Base-by-base conservation (phyloP, 2,113 vertebrate genomes). In the Furnarius figulus region DNA sequence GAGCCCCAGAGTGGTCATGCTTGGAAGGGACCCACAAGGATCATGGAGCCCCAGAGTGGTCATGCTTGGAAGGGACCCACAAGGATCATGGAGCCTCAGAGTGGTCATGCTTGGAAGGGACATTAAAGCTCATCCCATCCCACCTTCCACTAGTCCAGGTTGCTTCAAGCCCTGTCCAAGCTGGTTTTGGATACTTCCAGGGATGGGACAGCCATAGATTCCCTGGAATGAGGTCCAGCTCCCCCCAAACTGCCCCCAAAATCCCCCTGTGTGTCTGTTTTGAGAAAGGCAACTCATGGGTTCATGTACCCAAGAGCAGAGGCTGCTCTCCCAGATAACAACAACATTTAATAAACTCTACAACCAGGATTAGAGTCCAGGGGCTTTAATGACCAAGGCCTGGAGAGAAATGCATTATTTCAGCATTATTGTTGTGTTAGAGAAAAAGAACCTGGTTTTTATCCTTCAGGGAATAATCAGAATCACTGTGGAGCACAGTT, bases 61-160 rank as follows among this genome's bases (percentile, higher is more conserved):
- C 47, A 49, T 23, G 47, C 47, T 49, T 25, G 49, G 49, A 49
- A 25, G 23, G 49, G 23, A 49, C 49, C 12, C 44, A 17, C 11
- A 49, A 25, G 49, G 49, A 25, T 49, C 12, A 20, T 49, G 49
- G 24, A 49, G 12, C 12, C 24, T 7, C 49, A 50, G 49, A 50
- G 49, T 27, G 49, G 49, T 50, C 49, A 50, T 25, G 49, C 49
- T 50, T 27, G 49, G 49, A 50, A 27, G 49, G 49, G 24, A 50
- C 49, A 3, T 27, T 50, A 25, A 50, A 27, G 7, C 24, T 50
- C 49, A 14, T 50, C 49, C 25, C 49, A 50, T 49, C 24, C 49
- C 49, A 24, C 17, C 28, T 89, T 1, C 28, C 47, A 25, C 39
- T 4, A 0, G 5, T 20, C 44, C 78, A 61, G 9, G 20, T 0